Evolutionary conservation across 37 sponge, comb jelly and placozoan species (phyloP).

Genomic region (Crambe crambe): DNA sequence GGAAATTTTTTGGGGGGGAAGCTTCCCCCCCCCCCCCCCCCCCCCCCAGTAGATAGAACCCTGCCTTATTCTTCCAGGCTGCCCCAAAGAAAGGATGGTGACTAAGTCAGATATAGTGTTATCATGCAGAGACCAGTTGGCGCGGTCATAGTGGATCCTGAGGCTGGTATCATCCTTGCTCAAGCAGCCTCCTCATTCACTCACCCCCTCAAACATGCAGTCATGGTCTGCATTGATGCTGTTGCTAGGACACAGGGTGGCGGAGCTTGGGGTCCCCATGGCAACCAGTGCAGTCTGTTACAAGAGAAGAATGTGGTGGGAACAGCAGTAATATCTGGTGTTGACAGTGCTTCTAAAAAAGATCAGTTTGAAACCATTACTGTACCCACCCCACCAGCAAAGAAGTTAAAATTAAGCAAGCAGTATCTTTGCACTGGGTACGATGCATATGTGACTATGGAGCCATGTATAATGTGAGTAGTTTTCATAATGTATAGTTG

Average conservation of each 20-base stretch:
- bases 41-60: too few relatives aligned
- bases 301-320: neutral
- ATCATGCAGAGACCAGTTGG: constrained; percentile 48
- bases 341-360: neutral
- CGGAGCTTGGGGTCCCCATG: constrained; percentile 49
- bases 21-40: too few relatives aligned
- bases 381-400: constrained; percentile 14
- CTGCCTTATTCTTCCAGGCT: too few relatives aligned
- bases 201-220: constrained; percentile 83
- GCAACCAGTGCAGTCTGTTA: neutral
- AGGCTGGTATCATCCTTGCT: constrained; percentile 47
- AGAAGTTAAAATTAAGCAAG: constrained; percentile 24
- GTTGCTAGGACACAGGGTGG: constrained; percentile 81
- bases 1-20: too few relatives aligned
- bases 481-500: neutral
- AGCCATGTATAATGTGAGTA: constrained; percentile 97
- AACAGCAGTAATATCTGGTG: too few relatives aligned
- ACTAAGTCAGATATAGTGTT: too few relatives aligned
- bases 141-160: constrained; percentile 82
- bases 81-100: too few relatives aligned
- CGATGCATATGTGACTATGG: constrained; percentile 80
- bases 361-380: too few relatives aligned
- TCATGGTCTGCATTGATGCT: constrained; percentile 88
- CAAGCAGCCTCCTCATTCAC: constrained; percentile 15
- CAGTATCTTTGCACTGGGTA: constrained; percentile 94